A percentile compares a stretch with the other conserved stretches of the same genome.
Evolutionary conservation across 2,113 vertebrate species (phyloP).

Genomic region (Probosciger aterrimus): DNA sequence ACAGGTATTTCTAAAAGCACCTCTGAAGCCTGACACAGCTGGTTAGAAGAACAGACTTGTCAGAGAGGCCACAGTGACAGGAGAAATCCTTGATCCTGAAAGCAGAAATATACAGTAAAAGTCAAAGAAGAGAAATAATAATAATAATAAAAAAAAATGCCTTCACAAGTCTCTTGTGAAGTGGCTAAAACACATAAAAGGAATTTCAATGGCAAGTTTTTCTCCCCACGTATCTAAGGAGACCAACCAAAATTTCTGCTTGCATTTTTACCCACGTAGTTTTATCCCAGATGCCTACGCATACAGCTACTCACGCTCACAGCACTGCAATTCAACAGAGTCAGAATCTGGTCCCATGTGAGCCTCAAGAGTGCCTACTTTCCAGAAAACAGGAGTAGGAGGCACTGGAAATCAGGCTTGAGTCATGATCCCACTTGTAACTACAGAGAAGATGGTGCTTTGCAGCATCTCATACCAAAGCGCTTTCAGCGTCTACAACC

Average conservation of each 20-base stretch:
- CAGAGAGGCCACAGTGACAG: neutral
- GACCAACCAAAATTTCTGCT: neutral
- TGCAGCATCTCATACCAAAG: neutral
- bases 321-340: neutral
- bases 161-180: neutral
- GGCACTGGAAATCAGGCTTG: neutral
- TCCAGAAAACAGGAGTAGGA: neutral
- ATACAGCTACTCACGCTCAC: neutral
- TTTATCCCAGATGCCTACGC: neutral
- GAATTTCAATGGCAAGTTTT: neutral
- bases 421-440: neutral
- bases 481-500: neutral
- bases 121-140: neutral
- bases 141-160: neutral
- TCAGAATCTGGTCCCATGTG: neutral
- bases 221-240: neutral
- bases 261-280: neutral
- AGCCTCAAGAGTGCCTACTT: neutral
- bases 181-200: neutral
- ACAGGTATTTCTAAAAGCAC: constrained; percentile 38
- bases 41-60: neutral
- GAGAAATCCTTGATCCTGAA: neutral
- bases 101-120: neutral
- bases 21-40: constrained; percentile 13
- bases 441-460: neutral